phyloP scores from a whole-genome alignment of 2,113 vertebrate species.

The Callipepla californica region DNA sequence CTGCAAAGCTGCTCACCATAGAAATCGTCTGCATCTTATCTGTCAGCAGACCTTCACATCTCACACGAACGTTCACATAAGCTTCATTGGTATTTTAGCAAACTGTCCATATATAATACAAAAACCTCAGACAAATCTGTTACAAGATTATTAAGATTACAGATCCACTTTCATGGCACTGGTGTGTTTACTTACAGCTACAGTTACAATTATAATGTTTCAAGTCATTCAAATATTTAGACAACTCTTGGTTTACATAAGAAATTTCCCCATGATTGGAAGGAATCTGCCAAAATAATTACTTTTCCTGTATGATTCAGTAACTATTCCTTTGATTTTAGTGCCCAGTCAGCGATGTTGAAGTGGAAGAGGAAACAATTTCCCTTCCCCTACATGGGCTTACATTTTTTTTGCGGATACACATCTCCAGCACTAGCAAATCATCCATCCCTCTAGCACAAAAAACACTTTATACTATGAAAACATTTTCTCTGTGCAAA shows the following conservation, averaged over 20 bases:
- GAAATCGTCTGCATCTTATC: not conserved
- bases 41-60: not conserved
- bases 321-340: not conserved
- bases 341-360: not conserved
- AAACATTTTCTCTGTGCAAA: not conserved
- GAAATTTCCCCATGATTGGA: not conserved
- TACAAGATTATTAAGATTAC: not conserved
- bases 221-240: not conserved
- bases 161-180: not conserved
- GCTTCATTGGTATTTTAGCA: not conserved
- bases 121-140: not conserved
- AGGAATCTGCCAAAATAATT: not conserved
- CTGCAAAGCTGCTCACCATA: not conserved
- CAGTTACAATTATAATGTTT: not conserved
- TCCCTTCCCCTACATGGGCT: not conserved
- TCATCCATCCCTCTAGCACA: not conserved
- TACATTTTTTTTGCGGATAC: not conserved
- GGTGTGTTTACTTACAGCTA: not conserved
- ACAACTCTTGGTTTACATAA: not conserved
- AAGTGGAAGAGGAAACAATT: not conserved
- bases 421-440: not conserved
- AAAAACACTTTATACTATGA: rapidly evolving
- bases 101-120: not conserved
- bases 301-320: not conserved
- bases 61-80: not conserved